A percentile compares a stretch with the other conserved stretches of the same genome.
These are phyloP conservation scores for Delia radicum DNA, from an alignment of 1,140 invertebrate genomes.

Conservation along the genomic window DNA sequence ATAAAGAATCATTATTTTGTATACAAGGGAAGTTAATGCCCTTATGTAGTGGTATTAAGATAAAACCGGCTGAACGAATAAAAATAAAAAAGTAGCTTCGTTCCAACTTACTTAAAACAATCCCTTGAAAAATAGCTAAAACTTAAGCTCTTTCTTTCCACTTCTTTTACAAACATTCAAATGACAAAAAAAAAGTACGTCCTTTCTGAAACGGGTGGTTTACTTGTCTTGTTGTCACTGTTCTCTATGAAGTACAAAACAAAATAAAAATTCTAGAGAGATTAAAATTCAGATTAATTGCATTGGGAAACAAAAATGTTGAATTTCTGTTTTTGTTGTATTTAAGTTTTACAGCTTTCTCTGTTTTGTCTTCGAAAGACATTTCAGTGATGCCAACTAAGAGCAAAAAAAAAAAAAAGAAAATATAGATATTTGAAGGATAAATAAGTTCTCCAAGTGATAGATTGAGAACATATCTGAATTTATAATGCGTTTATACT, in stretches of 20 bases:
- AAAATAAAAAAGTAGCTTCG: not conserved
- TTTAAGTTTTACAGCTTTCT: too few relatives aligned
- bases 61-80: not conserved
- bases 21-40: not conserved
- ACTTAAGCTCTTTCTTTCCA: constrained; percentile 9
- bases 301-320: constrained; percentile 12
- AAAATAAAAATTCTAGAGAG: not conserved
- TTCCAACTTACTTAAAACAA: not conserved
- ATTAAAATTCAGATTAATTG: constrained; percentile 24
- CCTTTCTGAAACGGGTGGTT: not conserved
- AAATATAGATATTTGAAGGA: too few relatives aligned
- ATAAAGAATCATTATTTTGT: constrained; percentile 4
- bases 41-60: constrained; percentile 11
- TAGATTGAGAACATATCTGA: too few relatives aligned
- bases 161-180: too few relatives aligned
- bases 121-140: constrained; percentile 12
- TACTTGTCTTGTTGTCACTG: constrained; percentile 1
- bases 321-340: not conserved
- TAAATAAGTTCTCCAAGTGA: too few relatives aligned
- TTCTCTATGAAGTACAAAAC: not conserved
- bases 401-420: too few relatives aligned
- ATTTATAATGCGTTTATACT: too few relatives aligned
- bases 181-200: too few relatives aligned
- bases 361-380: too few relatives aligned
- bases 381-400: too few relatives aligned